These are phyloP conservation scores for Epinotia nisella DNA, from an alignment of 2,888 invertebrate genomes.

Conservation along the genomic window DNA sequence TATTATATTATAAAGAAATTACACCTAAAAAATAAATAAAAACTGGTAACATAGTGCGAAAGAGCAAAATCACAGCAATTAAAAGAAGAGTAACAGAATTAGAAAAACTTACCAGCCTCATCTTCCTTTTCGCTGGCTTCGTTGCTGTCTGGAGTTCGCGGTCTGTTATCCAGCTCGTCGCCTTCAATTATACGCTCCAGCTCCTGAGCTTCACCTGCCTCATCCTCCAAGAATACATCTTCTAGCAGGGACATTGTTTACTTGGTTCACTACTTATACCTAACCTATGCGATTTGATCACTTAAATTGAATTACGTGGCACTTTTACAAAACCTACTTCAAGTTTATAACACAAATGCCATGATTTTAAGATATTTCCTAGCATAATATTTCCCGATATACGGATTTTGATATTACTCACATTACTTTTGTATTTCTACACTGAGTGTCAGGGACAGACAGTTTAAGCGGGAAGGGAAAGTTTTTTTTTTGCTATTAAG, in stretches of 20 bases:
- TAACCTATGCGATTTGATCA: not conserved
- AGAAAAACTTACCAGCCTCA: slow-evolving; percentile 70
- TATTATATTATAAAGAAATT: no score
- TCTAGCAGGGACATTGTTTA: slow-evolving; percentile 73
- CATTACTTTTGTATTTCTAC: no score
- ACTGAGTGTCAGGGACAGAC: no score
- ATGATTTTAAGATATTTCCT: no score
- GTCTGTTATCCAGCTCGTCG: slow-evolving; percentile 78
- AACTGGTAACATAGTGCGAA: no score
- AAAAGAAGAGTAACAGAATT: not conserved
- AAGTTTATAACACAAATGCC: no score
- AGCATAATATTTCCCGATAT: no score
- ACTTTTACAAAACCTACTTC: no score
- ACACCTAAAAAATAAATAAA: not conserved
- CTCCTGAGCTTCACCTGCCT: slow-evolving; percentile 74
- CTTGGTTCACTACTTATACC: no score
- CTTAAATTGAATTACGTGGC: no score
- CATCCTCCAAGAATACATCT: slow-evolving; percentile 77
- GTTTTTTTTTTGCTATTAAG: not conserved
- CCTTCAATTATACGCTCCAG: slow-evolving; percentile 79
- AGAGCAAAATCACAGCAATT: not conserved
- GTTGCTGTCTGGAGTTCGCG: slow-evolving; percentile 67
- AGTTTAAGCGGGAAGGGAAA: slow-evolving; percentile 16
- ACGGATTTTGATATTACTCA: no score
- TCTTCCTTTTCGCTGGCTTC: slow-evolving; percentile 74